Evolutionary conservation across 30 jellyfish, hydroid and myxozoan species (phyloP).

Genomic region (Turritopsis rubra): DNA sequence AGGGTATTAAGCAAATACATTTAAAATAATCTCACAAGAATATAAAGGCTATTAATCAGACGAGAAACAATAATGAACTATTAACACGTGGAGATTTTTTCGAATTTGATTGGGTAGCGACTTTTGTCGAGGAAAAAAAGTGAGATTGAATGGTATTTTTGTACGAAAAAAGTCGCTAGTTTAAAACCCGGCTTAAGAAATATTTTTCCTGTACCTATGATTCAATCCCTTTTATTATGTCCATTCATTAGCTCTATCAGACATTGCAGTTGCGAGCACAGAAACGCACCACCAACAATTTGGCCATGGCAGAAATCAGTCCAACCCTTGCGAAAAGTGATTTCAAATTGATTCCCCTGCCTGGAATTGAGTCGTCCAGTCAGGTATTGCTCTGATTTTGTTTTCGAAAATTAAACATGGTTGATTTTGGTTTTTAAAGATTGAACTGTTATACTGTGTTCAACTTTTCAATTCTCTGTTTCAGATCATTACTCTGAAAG

Average conservation of each 20-base stretch:
- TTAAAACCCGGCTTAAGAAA: too few relatives aligned
- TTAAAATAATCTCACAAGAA: too few relatives aligned
- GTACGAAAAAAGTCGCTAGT: too few relatives aligned
- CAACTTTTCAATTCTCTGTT: background rate
- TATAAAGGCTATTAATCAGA: too few relatives aligned
- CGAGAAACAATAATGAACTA: too few relatives aligned
- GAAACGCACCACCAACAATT: conserved; percentile 57
- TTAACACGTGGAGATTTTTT: too few relatives aligned
- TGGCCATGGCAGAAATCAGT: conserved; percentile 85
- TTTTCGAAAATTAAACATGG: background rate
- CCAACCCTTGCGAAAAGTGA: conserved; percentile 70
- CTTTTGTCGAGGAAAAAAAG: background rate
- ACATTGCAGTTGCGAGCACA: conserved; percentile 74
- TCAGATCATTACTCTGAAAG: conserved; percentile 54
- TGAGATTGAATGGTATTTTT: background rate
- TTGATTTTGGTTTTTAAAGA: background rate
- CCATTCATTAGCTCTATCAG: conserved; percentile 46
- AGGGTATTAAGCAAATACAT: too few relatives aligned
- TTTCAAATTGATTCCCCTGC: conserved; percentile 79
- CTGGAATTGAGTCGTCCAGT: conserved; percentile 74
- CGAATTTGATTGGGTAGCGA: too few relatives aligned
- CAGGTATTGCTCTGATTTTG: conserved; percentile 28
- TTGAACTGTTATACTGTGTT: background rate
- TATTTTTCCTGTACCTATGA: background rate
- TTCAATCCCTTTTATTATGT: background rate